Conservation (phyloP, 1,140 invertebrate genomes). For the Danaus plexippus region DNA sequence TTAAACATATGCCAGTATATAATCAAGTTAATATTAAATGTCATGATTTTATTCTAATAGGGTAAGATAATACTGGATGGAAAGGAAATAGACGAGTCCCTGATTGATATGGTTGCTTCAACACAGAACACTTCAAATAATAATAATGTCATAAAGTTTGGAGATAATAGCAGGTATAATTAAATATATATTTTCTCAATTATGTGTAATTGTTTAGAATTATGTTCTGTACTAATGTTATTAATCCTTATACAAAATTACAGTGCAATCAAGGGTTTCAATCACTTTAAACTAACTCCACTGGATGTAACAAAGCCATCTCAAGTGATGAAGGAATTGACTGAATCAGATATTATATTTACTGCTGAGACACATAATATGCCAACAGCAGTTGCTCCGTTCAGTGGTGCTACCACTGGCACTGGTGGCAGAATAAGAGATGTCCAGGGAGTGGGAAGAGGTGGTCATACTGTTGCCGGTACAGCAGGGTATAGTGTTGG, state of each 20-base stretch:
- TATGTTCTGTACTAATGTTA: no score
- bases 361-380: constrained; percentile 99
- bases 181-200: background rate
- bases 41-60: constrained; percentile 59
- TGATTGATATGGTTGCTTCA: constrained; percentile 94
- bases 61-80: constrained; percentile 92
- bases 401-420: constrained; percentile 97
- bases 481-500: constrained; percentile 97
- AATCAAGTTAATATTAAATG: no score
- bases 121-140: constrained; percentile 89
- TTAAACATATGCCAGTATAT: no score
- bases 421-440: constrained; percentile 96
- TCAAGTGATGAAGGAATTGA: constrained; percentile 72
- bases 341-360: constrained; percentile 93
- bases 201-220: no score
- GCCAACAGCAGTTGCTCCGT: constrained; percentile 94
- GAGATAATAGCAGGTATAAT: constrained; percentile 92
- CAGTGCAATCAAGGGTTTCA: constrained; percentile 92
- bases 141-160: constrained; percentile 98
- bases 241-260: constrained; percentile 28
- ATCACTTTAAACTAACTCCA: constrained; percentile 78
- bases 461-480: constrained; percentile 93
- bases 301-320: constrained; percentile 75
- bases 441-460: constrained; percentile 93
- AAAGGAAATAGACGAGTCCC: constrained; percentile 80